Conservation (phyloP, 2,113 vertebrate genomes). For the Ploceus nigricollis region DNA sequence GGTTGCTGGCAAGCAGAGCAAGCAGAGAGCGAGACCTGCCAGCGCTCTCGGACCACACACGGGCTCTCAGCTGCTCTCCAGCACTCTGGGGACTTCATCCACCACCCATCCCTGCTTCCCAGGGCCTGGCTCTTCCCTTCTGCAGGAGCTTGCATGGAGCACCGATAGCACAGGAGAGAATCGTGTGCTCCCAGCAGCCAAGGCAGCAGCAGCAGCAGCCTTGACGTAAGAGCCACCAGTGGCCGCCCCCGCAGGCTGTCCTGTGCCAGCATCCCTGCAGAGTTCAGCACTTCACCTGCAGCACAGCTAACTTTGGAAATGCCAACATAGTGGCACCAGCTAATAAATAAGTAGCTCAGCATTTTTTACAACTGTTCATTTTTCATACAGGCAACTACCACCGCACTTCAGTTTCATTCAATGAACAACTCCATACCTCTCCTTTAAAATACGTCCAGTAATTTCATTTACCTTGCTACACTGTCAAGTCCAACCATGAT, state of each 20-base stretch:
- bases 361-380: neutral
- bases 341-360: neutral
- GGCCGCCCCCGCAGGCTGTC: neutral
- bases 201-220: neutral
- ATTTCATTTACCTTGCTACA: neutral
- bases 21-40: neutral
- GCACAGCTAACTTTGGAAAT: neutral
- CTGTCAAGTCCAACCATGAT: neutral
- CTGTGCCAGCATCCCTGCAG: neutral
- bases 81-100: neutral
- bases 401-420: neutral
- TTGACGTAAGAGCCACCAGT: rapidly evolving
- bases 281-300: neutral
- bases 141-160: neutral
- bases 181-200: rapidly evolving
- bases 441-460: neutral
- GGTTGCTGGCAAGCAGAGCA: slow-evolving; percentile 30
- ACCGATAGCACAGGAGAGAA: rapidly evolving
- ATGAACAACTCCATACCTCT: neutral
- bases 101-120: neutral
- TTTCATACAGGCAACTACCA: neutral
- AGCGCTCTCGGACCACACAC: slow-evolving; percentile 3
- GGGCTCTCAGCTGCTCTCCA: neutral
- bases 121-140: neutral
- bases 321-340: neutral